Base-by-base conservation (phyloP, 2,113 vertebrate genomes). In the Numenius arquata region DNA sequence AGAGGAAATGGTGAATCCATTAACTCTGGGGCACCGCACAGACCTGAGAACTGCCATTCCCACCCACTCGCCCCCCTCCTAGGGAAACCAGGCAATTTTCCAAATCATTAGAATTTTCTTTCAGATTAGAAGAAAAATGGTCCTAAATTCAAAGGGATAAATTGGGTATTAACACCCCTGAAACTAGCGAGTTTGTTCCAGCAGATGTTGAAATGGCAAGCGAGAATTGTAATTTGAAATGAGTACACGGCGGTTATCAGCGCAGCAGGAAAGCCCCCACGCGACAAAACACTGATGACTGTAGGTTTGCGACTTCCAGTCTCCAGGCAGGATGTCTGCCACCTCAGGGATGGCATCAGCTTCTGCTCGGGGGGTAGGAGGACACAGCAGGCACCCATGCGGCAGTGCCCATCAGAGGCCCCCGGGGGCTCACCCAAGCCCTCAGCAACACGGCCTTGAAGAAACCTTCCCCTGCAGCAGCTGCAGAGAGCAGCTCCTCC, bases 1-100 rank as follows among this genome's bases (percentile, higher is more conserved):
- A 92, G 73, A 92, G 95, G 91, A 97, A 97, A 95, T 66, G 41
- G 88, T 90, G 93, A 97, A 92, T 58, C 75, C 55, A 75, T 80
- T 84, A 73, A 83, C 71, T 90, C 45, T 1, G 2, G 21, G 15
- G 45, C 58, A 90, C n/a, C 2, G 1, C 47, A 45, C 2, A 66
- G 58, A 50, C 21, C 84, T 11, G 12, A 56, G 43, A 72, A 66
- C 82, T 36, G 45, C 78, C 56, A 7, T 19, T 85, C n/a, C 59
- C 47, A 74, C 27, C 45, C 26, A 52, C 53, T 66, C 2, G 1
- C 15, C 11, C 53, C 21, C 20, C 22, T 89, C 47, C 41, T 20
- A 71, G 43, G 45, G 68, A 92, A 94, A 76, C 19, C 9, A 73
- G 83, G 36, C 62, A 18, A 16, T 65, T 80, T 88, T 80, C 78